phyloP scores from a whole-genome alignment of 2,888 invertebrate species.

The Maniola hyperantus region DNA sequence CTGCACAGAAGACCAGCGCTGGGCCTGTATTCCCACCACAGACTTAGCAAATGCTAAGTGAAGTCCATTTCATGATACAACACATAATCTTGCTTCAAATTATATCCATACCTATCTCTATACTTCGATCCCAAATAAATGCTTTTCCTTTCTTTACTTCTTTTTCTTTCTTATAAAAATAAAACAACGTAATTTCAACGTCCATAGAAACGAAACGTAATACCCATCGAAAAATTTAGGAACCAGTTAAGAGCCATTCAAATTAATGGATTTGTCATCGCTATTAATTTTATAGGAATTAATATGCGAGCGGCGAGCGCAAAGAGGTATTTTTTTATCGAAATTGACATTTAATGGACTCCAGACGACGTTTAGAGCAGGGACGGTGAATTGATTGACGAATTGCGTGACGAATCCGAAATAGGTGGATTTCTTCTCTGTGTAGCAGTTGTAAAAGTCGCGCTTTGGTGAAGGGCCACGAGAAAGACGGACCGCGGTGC shows the following conservation, averaged over 20 bases:
- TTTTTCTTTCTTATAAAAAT: neutral
- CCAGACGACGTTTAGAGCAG: slow-evolving; percentile 66
- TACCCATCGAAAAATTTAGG: slow-evolving; percentile 32
- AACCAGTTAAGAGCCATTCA: slow-evolving; percentile 67
- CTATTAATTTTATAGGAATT: slow-evolving; percentile 81
- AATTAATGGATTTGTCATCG: slow-evolving; percentile 82
- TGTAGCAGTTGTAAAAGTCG: slow-evolving; percentile 71
- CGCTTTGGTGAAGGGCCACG: slow-evolving; percentile 54
- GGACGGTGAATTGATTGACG: slow-evolving; percentile 80
- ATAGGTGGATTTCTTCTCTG: slow-evolving; percentile 80
- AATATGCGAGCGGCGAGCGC: slow-evolving; percentile 77
- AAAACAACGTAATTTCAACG: slow-evolving; percentile 11
- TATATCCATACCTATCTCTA: too few relatives aligned
- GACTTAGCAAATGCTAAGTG: too few relatives aligned
- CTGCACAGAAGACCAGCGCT: too few relatives aligned
- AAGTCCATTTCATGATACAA: too few relatives aligned
- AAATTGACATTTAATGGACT: slow-evolving; percentile 79
- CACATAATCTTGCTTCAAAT: too few relatives aligned
- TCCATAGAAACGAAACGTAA: slow-evolving; percentile 20
- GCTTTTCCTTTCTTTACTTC: too few relatives aligned
- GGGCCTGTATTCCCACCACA: too few relatives aligned
- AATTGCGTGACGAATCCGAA: slow-evolving; percentile 81
- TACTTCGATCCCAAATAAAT: too few relatives aligned
- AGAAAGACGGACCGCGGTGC: slow-evolving; percentile 31
- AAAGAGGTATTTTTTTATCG: slow-evolving; percentile 65